Base-by-base conservation (phyloP, 2,113 vertebrate genomes). In the Gopherus evgoodei region DNA sequence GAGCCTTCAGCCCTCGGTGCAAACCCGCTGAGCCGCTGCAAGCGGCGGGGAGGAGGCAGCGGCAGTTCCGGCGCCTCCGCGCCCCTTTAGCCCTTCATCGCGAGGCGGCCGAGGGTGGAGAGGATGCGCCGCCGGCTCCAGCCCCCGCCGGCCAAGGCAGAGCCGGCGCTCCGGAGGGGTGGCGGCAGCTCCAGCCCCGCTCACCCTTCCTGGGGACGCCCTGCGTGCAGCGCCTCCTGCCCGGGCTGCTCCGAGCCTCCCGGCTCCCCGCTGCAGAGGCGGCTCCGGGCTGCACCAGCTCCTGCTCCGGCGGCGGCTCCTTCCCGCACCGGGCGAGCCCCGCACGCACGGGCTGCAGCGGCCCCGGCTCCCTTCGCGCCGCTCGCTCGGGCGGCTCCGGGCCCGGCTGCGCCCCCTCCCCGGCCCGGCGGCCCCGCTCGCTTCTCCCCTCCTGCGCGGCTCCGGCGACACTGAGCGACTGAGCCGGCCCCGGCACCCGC, bases 381-480 rank as follows among this genome's bases (percentile, higher is more conserved):
- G 57, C 57, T 22, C 13, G 59, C 29, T 3, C 59, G 62, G 62
- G 62, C 62, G 62, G 14, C 65, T 2, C 27, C 88, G 27, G 12
- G 4, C 6, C 62, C 50, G 3, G 56, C 78, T 25, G 53, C 86
- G 11, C 25, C 57, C 78, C 38, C 25, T 75, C 50, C 50, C 83
- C 13, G 38, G 14, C 65, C 78, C 65, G 31, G 31, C n/a, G 35
- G 10, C 42, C 3, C 25, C 81, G 81, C n/a, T 2, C 11, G 31
- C 44, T 5, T 44, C 25, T 42, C 86, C 25, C 53, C 62, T 83
- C 53, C 76, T 81, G 81, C 91, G 94, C 91, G 91, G 91, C 94
- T 65, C 54, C 88, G 85, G 88, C 85, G 82, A 88, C 91, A 83
- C 90, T 91, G 93, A 94, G 81, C 65, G 52, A 31, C 65, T 19